These are phyloP conservation scores for Lanius ludovicianus DNA, from an alignment of 2,113 vertebrate genomes.

Conservation along the genomic window DNA sequence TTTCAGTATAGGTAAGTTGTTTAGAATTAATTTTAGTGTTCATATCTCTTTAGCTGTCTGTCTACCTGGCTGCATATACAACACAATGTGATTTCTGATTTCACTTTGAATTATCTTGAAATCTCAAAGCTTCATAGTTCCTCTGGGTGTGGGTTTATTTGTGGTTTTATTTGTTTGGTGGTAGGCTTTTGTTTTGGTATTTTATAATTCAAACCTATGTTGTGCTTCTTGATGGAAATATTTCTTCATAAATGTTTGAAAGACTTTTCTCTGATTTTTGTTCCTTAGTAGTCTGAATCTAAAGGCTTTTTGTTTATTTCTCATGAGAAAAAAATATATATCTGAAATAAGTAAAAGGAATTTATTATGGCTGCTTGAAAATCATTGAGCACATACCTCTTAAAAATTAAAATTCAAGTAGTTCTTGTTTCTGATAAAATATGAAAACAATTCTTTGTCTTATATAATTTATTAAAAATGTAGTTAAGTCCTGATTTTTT, in stretches of 20 bases:
- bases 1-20: neutral
- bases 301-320: neutral
- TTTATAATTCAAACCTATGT: neutral
- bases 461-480: neutral
- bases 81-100: neutral
- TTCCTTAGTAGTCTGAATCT: neutral
- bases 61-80: neutral
- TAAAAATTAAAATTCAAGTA: neutral
- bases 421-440: neutral
- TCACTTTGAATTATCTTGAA: neutral
- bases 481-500: neutral
- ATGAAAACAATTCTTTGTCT: neutral
- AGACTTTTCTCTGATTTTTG: neutral
- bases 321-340: neutral
- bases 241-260: neutral
- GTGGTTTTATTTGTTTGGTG: neutral
- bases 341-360: neutral
- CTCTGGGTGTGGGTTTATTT: neutral
- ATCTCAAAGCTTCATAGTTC: neutral
- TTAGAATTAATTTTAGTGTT: neutral
- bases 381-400: neutral
- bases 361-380: neutral
- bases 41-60: neutral
- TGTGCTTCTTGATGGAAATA: neutral
- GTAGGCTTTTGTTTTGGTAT: neutral